Conservation (phyloP, 1,140 invertebrate species). For the Diabrotica virgifera region DNA sequence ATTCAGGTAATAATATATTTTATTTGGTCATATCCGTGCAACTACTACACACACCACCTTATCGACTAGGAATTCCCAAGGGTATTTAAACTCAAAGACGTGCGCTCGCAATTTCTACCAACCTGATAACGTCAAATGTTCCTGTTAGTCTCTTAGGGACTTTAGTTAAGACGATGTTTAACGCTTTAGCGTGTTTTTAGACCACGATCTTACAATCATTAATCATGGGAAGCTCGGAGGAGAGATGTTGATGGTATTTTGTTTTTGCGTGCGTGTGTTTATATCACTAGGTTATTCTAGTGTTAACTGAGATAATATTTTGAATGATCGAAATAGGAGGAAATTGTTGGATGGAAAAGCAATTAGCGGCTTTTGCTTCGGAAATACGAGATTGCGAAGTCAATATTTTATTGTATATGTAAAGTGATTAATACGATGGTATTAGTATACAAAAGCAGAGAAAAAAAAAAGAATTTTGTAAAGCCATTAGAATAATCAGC, state of each 20-base stretch:
- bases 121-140: constrained; percentile 33
- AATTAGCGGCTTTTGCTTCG: background rate
- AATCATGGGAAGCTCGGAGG: constrained; percentile 11
- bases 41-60: constrained; percentile 21
- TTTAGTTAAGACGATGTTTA: constrained; percentile 26
- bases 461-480: too few species aligned
- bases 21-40: constrained; percentile 36
- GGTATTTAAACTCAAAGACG: constrained; percentile 35
- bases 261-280: constrained; percentile 18
- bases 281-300: constrained; percentile 19
- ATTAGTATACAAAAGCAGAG: too few species aligned
- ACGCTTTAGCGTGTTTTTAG: constrained; percentile 22
- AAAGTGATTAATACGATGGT: too few species aligned
- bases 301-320: constrained; percentile 24
- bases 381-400: background rate
- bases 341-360: background rate
- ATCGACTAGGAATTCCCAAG: constrained; percentile 27
- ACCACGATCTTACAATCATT: constrained; percentile 17
- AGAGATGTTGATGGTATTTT: constrained; percentile 19
- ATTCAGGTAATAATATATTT: constrained; percentile 41
- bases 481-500: too few species aligned
- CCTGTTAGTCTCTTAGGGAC: constrained; percentile 28
- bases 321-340: constrained; percentile 8
- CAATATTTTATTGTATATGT: background rate
- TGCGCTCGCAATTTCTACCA: constrained; percentile 29